Evolutionary conservation across 2,113 vertebrate genomes (phyloP).

Genomic region (Stigmatopora nigra): DNA sequence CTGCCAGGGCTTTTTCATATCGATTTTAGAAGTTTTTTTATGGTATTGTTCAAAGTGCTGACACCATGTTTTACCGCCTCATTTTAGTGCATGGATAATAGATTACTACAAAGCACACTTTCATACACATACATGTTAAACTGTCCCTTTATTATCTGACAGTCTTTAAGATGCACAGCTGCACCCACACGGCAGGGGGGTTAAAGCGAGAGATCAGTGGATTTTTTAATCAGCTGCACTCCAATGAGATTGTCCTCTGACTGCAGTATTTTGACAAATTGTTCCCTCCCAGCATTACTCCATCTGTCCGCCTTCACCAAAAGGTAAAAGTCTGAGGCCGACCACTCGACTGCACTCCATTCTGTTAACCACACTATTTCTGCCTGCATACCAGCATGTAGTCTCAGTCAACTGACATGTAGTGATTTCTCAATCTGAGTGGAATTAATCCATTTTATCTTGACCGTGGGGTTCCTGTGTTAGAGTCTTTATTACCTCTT

Average conservation of each 20-base stretch:
- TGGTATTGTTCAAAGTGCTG: background rate
- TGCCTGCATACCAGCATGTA: slow-evolving; percentile 41
- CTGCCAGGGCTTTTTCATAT: background rate
- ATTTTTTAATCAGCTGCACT: slow-evolving; percentile 46
- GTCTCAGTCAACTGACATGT: slow-evolving; percentile 51
- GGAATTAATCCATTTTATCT: slow-evolving; percentile 64
- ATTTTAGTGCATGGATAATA: background rate
- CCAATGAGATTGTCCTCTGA: slow-evolving; percentile 36
- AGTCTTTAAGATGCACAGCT: slow-evolving; percentile 39
- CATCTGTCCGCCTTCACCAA: slow-evolving; percentile 49
- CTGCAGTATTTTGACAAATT: slow-evolving; percentile 36
- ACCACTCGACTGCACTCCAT: slow-evolving; percentile 27
- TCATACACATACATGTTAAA: slow-evolving; percentile 28
- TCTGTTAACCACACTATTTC: slow-evolving; percentile 37
- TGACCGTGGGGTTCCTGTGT: slow-evolving; percentile 39
- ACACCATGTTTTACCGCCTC: background rate
- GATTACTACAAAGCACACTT: background rate
- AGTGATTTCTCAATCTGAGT: slow-evolving; percentile 62
- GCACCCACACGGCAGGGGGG: slow-evolving; percentile 32
- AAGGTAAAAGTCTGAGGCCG: slow-evolving; percentile 40
- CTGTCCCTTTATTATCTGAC: slow-evolving; percentile 26
- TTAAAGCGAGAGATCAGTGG: slow-evolving; percentile 21
- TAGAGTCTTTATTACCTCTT: slow-evolving; percentile 28
- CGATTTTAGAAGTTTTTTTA: background rate
- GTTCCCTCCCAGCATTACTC: slow-evolving; percentile 34